A percentile compares a stretch with the other conserved stretches of the same genome.
Conservation (phyloP, 2,113 vertebrate genomes). For the Sterna hirundo region DNA sequence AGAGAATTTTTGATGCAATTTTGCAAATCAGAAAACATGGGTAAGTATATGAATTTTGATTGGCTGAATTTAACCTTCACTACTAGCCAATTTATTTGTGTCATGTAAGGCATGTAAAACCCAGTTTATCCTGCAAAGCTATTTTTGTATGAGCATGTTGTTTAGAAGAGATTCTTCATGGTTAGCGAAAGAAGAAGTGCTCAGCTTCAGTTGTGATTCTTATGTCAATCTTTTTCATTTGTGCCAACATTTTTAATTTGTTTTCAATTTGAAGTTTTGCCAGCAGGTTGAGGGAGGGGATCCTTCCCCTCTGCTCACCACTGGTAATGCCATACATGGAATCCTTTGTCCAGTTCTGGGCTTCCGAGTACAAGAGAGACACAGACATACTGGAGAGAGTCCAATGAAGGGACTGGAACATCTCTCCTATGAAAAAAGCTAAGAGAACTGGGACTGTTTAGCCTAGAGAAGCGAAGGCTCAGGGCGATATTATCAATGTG, state of each 20-base stretch:
- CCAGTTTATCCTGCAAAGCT: not conserved
- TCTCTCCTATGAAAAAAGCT: not conserved
- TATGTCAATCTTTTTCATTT: not conserved
- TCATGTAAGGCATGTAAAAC: not conserved
- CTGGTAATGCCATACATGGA: not conserved
- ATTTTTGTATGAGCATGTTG: not conserved
- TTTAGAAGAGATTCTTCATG: not conserved
- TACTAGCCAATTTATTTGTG: not conserved
- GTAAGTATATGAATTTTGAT: not conserved
- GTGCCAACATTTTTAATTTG: not conserved
- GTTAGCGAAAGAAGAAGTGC: not conserved
- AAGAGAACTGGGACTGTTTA: not conserved
- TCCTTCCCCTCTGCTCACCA: not conserved
- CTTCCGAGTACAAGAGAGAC: not conserved
- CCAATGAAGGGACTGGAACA: not conserved
- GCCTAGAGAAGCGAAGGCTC: not conserved
- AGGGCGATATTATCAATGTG: not conserved
- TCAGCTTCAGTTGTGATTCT: not conserved
- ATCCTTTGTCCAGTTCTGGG: not conserved
- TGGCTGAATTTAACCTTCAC: not conserved
- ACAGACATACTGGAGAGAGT: not conserved
- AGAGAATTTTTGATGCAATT: not conserved
- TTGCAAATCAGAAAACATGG: not conserved
- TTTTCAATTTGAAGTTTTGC: not conserved
- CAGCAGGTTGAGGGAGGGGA: not conserved